These are phyloP conservation scores for Nicator chloris DNA, from an alignment of 2,113 vertebrate species.

Conservation along the genomic window DNA sequence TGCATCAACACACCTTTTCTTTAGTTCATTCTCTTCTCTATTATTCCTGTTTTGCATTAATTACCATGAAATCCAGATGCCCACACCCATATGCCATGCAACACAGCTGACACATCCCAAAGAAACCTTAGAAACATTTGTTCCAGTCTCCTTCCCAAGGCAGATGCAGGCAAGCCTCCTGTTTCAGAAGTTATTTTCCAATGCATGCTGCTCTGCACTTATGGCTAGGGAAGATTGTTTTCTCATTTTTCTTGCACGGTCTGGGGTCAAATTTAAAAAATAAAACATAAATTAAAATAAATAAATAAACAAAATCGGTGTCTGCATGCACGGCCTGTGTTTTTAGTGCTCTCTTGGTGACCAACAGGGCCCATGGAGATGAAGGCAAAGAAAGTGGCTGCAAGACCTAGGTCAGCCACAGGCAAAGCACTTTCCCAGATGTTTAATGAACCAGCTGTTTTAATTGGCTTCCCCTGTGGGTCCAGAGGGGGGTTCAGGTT, in stretches of 20 bases:
- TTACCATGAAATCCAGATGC: neutral
- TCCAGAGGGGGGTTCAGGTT: neutral
- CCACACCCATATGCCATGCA: neutral
- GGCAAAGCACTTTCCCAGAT: neutral
- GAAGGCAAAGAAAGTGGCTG: neutral
- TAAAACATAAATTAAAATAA: neutral
- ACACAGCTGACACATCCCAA: neutral
- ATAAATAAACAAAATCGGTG: neutral
- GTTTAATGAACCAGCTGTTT: neutral
- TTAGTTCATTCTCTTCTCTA: neutral
- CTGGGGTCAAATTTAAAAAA: neutral
- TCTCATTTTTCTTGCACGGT: neutral
- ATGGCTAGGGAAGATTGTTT: neutral
- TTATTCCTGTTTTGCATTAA: neutral
- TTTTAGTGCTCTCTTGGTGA: neutral
- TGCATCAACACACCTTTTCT: neutral
- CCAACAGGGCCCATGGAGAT: neutral
- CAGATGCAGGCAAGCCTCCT: neutral
- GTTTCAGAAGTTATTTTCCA: neutral
- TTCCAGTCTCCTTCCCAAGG: neutral
- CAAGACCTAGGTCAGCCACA: neutral
- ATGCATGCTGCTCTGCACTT: neutral
- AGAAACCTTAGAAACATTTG: neutral
- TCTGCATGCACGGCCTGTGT: fast-evolving
- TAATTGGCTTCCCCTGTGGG: neutral